A percentile compares a stretch with the other conserved stretches of the same genome.
These are phyloP conservation scores for Chymomyza procnemis DNA, from an alignment of 2,888 invertebrate species.

Conservation along the genomic window DNA sequence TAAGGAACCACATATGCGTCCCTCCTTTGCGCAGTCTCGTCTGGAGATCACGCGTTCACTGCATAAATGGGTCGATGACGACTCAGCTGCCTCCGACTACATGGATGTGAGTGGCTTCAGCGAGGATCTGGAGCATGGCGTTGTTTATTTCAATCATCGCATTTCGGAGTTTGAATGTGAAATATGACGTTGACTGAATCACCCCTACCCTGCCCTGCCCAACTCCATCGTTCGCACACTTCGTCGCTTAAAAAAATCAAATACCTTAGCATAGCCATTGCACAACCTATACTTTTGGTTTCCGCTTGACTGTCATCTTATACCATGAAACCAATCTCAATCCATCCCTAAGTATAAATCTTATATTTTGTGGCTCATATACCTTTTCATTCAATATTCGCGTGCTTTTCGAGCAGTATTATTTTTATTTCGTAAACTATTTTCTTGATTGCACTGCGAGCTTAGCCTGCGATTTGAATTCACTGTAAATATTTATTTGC, in stretches of 20 bases:
- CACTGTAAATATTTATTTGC: slow-evolving; percentile 45
- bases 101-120: slow-evolving; percentile 79
- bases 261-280: slow-evolving; percentile 34
- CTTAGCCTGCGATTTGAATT: slow-evolving; percentile 20
- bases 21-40: slow-evolving; percentile 83
- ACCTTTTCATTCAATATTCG: slow-evolving; percentile 36
- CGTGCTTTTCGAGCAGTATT: slow-evolving; percentile 71
- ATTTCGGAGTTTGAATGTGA: slow-evolving; percentile 84
- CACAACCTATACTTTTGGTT: slow-evolving; percentile 24
- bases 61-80: slow-evolving; percentile 78
- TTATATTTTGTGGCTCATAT: neutral
- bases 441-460: slow-evolving; percentile 29
- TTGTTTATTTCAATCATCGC: slow-evolving; percentile 79
- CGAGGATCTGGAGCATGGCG: slow-evolving; percentile 78
- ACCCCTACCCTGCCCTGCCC: no score
- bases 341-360: slow-evolving; percentile 1
- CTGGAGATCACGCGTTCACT: slow-evolving; percentile 76
- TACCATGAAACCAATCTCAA: neutral
- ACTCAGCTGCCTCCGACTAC: slow-evolving; percentile 77
- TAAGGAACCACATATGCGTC: slow-evolving; percentile 85
- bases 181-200: slow-evolving; percentile 79
- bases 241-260: slow-evolving; percentile 1
- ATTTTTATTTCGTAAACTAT: slow-evolving; percentile 38
- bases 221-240: slow-evolving; percentile 8
- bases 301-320: neutral